Percentiles rank a stretch among this genome's conserved stretches.
phyloP scores from a whole-genome alignment of 2,113 vertebrate species.

The Hypanus sabinus region DNA sequence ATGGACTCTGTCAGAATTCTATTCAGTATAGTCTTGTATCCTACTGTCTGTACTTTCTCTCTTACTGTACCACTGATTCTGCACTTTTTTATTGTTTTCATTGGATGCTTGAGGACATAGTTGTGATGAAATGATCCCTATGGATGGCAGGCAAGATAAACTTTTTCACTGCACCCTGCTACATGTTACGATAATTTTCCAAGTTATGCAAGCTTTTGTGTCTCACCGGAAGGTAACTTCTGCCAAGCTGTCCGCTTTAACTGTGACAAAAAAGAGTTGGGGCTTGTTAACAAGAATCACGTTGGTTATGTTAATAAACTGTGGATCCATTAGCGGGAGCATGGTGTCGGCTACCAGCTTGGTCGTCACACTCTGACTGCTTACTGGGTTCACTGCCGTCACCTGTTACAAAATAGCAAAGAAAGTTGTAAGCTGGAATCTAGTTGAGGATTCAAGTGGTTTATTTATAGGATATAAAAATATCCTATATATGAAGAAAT shows the following conservation, averaged over 20 bases:
- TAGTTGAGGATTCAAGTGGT: background rate
- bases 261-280: constrained; percentile 48
- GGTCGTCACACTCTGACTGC: constrained; percentile 52
- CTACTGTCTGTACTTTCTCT: too few species aligned
- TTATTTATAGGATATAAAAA: too few species aligned
- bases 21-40: too few species aligned
- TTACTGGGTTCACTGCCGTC: constrained; percentile 60
- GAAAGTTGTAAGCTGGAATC: background rate
- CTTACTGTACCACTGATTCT: too few species aligned
- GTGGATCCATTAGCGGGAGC: constrained; percentile 49
- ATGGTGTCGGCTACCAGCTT: constrained; percentile 50
- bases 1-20: too few species aligned
- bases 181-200: too few species aligned
- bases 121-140: too few species aligned
- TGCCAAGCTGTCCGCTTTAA: constrained; percentile 56
- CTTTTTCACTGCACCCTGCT: too few species aligned
- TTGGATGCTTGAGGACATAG: too few species aligned
- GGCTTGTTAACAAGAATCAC: constrained; percentile 45
- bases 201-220: background rate
- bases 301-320: constrained; percentile 46
- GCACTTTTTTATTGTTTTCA: too few species aligned
- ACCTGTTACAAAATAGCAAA: constrained; percentile 48
- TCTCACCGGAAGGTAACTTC: constrained; percentile 56
- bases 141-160: too few species aligned
- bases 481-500: too few species aligned